Conservation (phyloP, 2,888 invertebrate genomes). For the Corbicula japonica region DNA sequence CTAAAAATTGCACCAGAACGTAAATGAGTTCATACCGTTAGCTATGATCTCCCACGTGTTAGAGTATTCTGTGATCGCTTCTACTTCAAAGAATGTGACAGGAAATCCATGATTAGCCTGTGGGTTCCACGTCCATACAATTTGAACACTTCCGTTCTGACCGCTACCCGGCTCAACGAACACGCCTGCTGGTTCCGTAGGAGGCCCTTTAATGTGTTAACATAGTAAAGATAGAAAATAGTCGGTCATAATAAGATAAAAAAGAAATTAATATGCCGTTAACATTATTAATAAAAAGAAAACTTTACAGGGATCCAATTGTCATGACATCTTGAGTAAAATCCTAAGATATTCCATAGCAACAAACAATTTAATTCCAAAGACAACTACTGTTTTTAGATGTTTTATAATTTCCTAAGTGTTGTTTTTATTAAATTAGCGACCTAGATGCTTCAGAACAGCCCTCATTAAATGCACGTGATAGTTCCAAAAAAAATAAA, state of each 20-base stretch:
- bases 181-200: constrained; percentile 95
- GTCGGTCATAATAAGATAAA: not conserved
- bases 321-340: no score
- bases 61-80: constrained; percentile 82
- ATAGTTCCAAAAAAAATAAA: no score
- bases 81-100: constrained; percentile 93
- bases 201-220: constrained; percentile 90
- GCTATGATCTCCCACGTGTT: constrained; percentile 65
- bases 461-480: no score
- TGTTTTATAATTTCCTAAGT: no score
- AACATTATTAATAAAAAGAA: not conserved
- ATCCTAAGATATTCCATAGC: no score
- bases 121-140: constrained; percentile 79
- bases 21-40: constrained; percentile 56
- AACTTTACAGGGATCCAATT: no score
- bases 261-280: not conserved
- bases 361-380: no score
- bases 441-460: no score
- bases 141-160: constrained; percentile 91
- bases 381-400: no score
- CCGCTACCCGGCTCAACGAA: constrained; percentile 93
- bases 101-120: constrained; percentile 94
- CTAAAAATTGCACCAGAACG: no score
- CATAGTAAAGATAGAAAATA: no score
- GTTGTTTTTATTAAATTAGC: no score